phyloP scores from a whole-genome alignment of 2,888 invertebrate species.

The Phytoseiulus persimilis region DNA sequence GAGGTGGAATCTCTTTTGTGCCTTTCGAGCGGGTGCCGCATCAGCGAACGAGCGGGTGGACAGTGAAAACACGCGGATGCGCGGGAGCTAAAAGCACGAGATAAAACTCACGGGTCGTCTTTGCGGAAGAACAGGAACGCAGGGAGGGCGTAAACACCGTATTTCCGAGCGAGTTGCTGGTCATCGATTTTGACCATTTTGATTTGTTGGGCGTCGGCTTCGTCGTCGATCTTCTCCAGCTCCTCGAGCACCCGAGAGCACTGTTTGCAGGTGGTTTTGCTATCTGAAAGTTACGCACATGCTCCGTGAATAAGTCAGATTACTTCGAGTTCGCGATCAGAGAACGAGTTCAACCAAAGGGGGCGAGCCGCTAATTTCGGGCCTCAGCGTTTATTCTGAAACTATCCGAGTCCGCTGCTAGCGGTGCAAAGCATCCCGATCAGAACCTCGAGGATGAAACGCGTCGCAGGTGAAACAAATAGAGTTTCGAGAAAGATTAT shows the following conservation, averaged over 20 bases:
- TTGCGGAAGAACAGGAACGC: conserved; percentile 77
- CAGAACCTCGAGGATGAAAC: no score
- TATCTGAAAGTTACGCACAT: conserved; percentile 58
- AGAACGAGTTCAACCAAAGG: no score
- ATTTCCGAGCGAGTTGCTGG: conserved; percentile 72
- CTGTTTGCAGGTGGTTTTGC: conserved; percentile 80
- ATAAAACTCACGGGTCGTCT: conserved; percentile 38
- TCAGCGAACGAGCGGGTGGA: no score
- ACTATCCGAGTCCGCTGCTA: no score
- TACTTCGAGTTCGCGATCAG: no score
- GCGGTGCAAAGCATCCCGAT: no score
- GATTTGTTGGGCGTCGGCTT: conserved; percentile 76
- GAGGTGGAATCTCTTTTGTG: background rate
- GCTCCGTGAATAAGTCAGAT: no score
- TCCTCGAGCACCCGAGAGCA: conserved; percentile 76
- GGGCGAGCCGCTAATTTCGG: no score
- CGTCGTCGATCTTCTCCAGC: conserved; percentile 86
- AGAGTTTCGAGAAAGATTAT: background rate
- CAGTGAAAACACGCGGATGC: background rate
- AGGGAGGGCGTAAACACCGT: conserved; percentile 79
- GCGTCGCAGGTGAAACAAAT: no score
- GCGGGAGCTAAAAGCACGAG: background rate
- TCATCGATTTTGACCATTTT: conserved; percentile 88
- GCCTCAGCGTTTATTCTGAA: no score
- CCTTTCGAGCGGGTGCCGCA: background rate